Percentiles rank a stretch among this genome's conserved stretches.
phyloP scores from a whole-genome alignment of 2,888 invertebrate genomes.

The Pharmacophagus antenor region DNA sequence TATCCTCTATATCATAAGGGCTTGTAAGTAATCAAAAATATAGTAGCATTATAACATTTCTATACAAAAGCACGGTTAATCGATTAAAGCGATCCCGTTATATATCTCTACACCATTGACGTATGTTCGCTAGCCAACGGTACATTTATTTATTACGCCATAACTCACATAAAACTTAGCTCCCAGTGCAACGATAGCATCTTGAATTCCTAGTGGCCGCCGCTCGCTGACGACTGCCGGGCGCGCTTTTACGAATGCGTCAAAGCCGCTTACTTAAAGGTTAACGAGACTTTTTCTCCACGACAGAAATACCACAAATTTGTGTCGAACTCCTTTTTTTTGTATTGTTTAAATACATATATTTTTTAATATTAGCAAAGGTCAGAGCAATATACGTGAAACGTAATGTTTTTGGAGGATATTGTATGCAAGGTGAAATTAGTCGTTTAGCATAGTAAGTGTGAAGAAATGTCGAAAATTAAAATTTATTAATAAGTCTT shows the following conservation, averaged over 20 bases:
- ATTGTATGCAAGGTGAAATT: too few relatives aligned
- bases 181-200: constrained; percentile 67
- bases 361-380: too few relatives aligned
- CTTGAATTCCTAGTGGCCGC: constrained; percentile 64
- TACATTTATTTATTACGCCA: constrained; percentile 73
- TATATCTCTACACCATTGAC: constrained; percentile 50
- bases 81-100: constrained; percentile 41
- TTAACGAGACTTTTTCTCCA: constrained; percentile 64
- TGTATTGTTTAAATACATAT: constrained; percentile 21
- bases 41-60: constrained; percentile 18
- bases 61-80: constrained; percentile 41
- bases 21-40: constrained; percentile 7
- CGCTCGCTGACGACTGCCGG: constrained; percentile 36
- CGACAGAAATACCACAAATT: constrained; percentile 60
- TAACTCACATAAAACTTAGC: constrained; percentile 76
- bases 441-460: too few relatives aligned
- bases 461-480: too few relatives aligned
- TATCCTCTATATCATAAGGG: not conserved
- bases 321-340: constrained; percentile 30
- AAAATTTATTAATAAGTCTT: too few relatives aligned
- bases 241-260: constrained; percentile 48
- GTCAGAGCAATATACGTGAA: too few relatives aligned
- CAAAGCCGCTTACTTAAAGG: constrained; percentile 64
- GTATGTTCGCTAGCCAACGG: constrained; percentile 73
- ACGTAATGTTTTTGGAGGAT: too few relatives aligned